A percentile compares a stretch with the other conserved stretches of the same genome.
Evolutionary conservation across 2,888 invertebrate species (phyloP).

Genomic region (Caenorhabditis sinica): DNA sequence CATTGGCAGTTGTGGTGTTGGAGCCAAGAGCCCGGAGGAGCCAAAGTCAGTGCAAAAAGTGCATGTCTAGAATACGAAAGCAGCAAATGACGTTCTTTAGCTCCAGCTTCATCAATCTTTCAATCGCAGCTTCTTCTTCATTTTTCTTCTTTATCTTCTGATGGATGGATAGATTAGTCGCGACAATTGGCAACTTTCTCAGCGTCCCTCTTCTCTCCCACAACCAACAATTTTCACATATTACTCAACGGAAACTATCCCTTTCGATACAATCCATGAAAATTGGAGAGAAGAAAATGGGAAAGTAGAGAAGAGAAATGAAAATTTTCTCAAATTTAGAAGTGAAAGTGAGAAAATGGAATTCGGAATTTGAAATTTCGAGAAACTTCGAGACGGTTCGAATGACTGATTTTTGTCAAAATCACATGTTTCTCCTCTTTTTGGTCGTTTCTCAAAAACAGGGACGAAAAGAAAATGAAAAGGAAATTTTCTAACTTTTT

Average conservation of each 20-base stretch:
- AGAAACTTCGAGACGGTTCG: constrained; percentile 25
- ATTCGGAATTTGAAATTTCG: constrained; percentile 12
- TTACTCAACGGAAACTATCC: constrained; percentile 2
- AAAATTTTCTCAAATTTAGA: constrained; percentile 30
- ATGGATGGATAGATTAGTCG: constrained; percentile 25
- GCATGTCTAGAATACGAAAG: constrained; percentile 56
- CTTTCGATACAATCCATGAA: constrained; percentile 20
- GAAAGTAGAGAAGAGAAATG: neutral
- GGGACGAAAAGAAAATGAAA: neutral
- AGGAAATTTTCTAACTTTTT: no score
- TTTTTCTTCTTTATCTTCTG: constrained; percentile 19
- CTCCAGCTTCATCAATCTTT: constrained; percentile 21
- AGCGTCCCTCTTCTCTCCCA: neutral
- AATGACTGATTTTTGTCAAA: constrained; percentile 39
- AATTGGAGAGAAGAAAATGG: neutral
- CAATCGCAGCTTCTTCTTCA: constrained; percentile 4
- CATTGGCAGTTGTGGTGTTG: neutral
- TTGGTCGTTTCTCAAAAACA: neutral
- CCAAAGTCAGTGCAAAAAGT: constrained; percentile 46
- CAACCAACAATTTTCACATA: neutral
- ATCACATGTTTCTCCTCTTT: constrained; percentile 23
- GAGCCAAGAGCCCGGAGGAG: constrained; percentile 5
- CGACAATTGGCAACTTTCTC: constrained; percentile 31
- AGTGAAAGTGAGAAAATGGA: constrained; percentile 55
- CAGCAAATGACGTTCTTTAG: constrained; percentile 54